Base-by-base conservation (phyloP, 2,888 invertebrate species). In the Drosophila trichaetosa region DNA sequence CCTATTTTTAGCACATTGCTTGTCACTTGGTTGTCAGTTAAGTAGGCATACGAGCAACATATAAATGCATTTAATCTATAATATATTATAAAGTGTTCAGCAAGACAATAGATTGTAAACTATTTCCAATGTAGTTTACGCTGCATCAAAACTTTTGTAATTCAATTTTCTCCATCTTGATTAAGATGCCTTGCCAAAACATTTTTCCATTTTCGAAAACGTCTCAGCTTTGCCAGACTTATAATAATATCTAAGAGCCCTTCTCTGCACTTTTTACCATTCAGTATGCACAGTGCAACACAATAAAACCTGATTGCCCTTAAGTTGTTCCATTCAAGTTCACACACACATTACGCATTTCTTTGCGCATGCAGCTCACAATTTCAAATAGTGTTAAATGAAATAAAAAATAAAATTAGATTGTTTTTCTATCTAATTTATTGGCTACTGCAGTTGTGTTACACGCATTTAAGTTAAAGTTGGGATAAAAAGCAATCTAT, bases 1-100 rank as follows among this genome's bases (percentile, higher is more conserved):
- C 13, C 84, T 83, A 79, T 81, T 74, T 63, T 63, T 76, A 79
- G 68, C 16, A 21, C 24, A n/a, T n/a, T 67, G 61, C 54, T 73
- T 61, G 52, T 40, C 49, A 34, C 18, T 11, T 61, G 57, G 48
- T n/a, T 57, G 34, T 29, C 27, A 29, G 36, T 21, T 24, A 16
- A n/a, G 6, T 36, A n/a, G 16, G 62, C 13, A n/a, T 21, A 36
- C 11, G 42, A 16, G 54, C 10, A 49, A 67, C 60, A 64, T 58
- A 21, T 8, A 75, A 68, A 62, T 56, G 65, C 66, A 63, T 62
- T 77, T 57, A 18, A 42, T 11, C 56, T 33, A 16, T 18, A 21
- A 13, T 4, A 8, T 42, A 1, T 46, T 16, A 0, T 3, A 46
- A 21, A 8, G 46, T 21, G 16, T 46, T 46, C 2, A 21, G 21